Evolutionary conservation across 2,888 invertebrate genomes (phyloP).

Genomic region (Tetranychus truncatus): DNA sequence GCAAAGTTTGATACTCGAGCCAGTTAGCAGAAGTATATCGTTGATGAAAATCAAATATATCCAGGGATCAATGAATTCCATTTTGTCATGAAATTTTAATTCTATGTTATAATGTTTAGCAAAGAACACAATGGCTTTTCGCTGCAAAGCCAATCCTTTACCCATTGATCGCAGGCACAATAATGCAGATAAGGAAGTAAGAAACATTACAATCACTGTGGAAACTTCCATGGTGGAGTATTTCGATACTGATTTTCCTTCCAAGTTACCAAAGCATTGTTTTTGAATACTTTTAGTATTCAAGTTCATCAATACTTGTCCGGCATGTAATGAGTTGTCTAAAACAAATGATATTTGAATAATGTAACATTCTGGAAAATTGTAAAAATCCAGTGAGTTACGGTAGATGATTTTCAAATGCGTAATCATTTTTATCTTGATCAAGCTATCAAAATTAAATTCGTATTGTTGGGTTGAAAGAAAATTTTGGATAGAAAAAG

Average conservation of each 20-base stretch:
- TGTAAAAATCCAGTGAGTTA: conserved; percentile 63
- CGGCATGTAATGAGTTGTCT: conserved; percentile 81
- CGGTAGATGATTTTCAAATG: conserved; percentile 73
- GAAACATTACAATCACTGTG: conserved; percentile 32
- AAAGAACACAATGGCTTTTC: conserved; percentile 42
- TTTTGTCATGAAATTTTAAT: conserved; percentile 53
- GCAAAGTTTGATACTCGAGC: conserved; percentile 83
- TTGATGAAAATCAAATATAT: conserved; percentile 90
- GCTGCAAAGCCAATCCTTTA: conserved; percentile 54
- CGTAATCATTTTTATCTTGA: conserved; percentile 54
- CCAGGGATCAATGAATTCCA: conserved; percentile 91
- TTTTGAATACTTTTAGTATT: conserved; percentile 57
- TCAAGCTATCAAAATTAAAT: conserved; percentile 59
- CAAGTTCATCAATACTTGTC: conserved; percentile 64
- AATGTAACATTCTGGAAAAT: conserved; percentile 76
- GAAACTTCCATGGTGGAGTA: conserved; percentile 20
- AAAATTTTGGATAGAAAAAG: conserved; percentile 38
- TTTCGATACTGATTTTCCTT: conserved; percentile 43
- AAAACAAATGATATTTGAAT: conserved; percentile 55
- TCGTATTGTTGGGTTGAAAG: conserved; percentile 43
- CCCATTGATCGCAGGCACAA: conserved; percentile 77
- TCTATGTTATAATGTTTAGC: conserved; percentile 46
- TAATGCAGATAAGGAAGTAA: conserved; percentile 48
- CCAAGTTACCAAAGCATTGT: conserved; percentile 55
- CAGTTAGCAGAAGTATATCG: conserved; percentile 74